Conservation (phyloP, 53 echinoderm and acorn worm species). For the Astropecten irregularis region DNA sequence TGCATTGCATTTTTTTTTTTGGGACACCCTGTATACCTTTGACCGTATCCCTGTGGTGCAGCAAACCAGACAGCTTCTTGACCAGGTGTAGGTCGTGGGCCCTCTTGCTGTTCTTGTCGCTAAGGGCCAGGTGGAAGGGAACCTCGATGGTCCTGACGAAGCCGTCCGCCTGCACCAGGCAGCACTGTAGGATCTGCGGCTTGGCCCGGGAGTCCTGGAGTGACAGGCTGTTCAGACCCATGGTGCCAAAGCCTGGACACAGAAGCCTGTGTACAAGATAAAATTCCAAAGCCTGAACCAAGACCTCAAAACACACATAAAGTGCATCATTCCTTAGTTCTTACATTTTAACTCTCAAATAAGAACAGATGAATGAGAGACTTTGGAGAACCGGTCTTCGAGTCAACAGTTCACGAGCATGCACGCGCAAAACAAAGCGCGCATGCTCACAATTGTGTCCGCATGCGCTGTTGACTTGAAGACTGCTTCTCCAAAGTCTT, state of each 20-base stretch:
- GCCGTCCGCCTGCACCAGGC: slow-evolving; percentile 82
- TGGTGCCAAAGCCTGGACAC: slow-evolving; percentile 85
- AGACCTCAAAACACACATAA: no score
- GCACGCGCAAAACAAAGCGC: no score
- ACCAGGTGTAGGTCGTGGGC: slow-evolving; percentile 95
- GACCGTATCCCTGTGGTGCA: slow-evolving; percentile 82
- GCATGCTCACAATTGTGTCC: no score
- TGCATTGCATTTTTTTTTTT: no score
- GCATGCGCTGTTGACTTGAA: no score
- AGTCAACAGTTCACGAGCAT: no score
- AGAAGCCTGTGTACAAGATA: slow-evolving; percentile 69
- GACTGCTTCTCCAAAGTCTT: no score
- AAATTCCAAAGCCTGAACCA: no score
- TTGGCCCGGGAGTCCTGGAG: slow-evolving; percentile 76
- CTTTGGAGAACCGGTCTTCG: no score
- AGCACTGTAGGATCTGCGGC: slow-evolving; percentile 80
- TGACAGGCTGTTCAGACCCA: slow-evolving; percentile 85
- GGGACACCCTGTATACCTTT: slow-evolving; percentile 81
- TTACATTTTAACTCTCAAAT: no score
- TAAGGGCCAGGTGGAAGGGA: slow-evolving; percentile 98
- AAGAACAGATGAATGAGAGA: no score
- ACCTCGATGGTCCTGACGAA: slow-evolving; percentile 82
- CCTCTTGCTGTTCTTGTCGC: slow-evolving; percentile 98
- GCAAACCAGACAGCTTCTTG: slow-evolving; percentile 92
- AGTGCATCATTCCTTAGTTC: no score